These are phyloP conservation scores for Nipponia nippon DNA, from an alignment of 2,113 vertebrate species.

Conservation along the genomic window DNA sequence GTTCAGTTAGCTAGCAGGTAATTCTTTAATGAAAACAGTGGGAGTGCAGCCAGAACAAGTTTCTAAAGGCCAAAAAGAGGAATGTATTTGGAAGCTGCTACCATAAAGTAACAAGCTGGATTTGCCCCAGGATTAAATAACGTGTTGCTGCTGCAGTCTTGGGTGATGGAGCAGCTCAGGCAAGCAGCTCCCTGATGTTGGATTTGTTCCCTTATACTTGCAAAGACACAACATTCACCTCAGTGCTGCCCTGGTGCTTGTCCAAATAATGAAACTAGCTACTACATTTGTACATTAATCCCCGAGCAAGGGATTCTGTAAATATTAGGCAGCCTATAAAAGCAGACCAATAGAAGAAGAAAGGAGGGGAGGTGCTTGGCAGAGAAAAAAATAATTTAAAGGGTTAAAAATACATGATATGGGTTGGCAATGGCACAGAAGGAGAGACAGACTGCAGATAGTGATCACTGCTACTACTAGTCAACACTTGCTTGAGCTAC, in stretches of 20 bases:
- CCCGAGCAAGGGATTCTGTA: not conserved
- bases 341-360: not conserved
- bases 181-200: not conserved
- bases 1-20: constrained; percentile 1
- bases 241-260: not conserved
- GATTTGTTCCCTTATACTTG: not conserved
- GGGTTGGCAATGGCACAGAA: not conserved
- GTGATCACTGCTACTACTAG: not conserved
- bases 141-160: not conserved
- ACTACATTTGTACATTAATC: not conserved
- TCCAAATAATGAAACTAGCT: not conserved
- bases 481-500: not conserved
- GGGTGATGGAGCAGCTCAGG: not conserved
- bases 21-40: not conserved
- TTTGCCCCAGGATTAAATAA: not conserved
- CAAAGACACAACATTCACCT: not conserved
- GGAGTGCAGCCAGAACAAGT: not conserved
- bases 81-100: constrained; percentile 7
- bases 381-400: not conserved
- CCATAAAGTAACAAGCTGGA: not conserved
- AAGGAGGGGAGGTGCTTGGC: not conserved
- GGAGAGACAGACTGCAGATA: not conserved
- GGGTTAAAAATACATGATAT: not conserved
- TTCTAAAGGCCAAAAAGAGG: not conserved
- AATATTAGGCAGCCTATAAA: not conserved